A percentile compares a stretch with the other conserved stretches of the same genome.
These are phyloP conservation scores for Halocynthia roretzi DNA, from an alignment of 23 tunicate genomes.

Conservation along the genomic window DNA sequence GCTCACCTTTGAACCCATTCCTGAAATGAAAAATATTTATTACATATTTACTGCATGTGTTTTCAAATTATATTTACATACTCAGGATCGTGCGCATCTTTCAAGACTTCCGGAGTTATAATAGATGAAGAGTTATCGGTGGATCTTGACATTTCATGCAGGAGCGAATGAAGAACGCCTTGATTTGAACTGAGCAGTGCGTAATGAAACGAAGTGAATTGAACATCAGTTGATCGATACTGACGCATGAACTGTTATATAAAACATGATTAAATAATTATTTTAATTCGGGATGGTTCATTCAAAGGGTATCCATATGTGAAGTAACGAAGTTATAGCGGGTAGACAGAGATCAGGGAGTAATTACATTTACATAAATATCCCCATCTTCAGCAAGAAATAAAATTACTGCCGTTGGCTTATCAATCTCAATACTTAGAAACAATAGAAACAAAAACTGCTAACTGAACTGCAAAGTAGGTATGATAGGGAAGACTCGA, in stretches of 20 bases:
- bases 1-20: constrained; percentile 91
- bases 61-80: neutral
- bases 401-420: too few species aligned
- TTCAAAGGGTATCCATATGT: too few species aligned
- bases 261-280: constrained; percentile 6
- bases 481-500: too few species aligned
- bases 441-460: too few species aligned
- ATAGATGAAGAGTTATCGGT: neutral
- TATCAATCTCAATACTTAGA: too few species aligned
- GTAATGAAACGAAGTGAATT: constrained; percentile 72
- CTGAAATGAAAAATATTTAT: constrained; percentile 18
- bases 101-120: constrained; percentile 5
- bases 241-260: constrained; percentile 55
- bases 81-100: constrained; percentile 18
- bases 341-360: too few species aligned
- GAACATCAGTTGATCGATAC: constrained; percentile 79
- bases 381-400: too few species aligned
- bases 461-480: too few species aligned
- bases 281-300: neutral
- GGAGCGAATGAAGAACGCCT: constrained; percentile 47
- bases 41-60: too few species aligned
- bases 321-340: too few species aligned
- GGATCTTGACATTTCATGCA: constrained; percentile 34
- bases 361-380: too few species aligned
- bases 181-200: constrained; percentile 51